Evolutionary conservation across 1,140 invertebrate genomes (phyloP), one percentile per base, ranked within the genome.

Genomic region (Argopecten irradians): DNA sequence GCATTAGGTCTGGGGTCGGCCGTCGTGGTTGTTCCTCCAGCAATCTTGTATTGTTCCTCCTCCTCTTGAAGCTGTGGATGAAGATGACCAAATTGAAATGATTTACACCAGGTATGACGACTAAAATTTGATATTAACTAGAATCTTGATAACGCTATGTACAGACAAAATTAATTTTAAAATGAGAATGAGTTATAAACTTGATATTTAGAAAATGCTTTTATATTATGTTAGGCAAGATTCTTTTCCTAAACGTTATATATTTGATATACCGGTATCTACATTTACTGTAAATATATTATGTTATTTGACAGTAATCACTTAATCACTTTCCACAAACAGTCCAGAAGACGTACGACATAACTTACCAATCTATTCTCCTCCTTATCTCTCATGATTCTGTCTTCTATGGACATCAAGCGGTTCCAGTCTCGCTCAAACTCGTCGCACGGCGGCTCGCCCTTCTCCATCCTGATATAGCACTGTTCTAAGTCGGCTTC

Each of bases 1-100:
- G 95, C 95, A 89, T 95, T 96, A 19, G 95, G 95, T 85, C 95
- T 91, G 41, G 95, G 95, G 85, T 95, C 95, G 14, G 95, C 95
- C 34, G 95, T 95, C 11, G 95, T 96, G 43, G 93, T 93, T 3
- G 92, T 89, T 8, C 95, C 95, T 36, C 94, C 95, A 33, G 94
- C 90, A 46, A 95, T 91, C 88, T 92, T 93, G 92, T 95, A 95
- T 83, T 95, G 94, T 82, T 94, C 93, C 39, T 95, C 95, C 46
- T 95, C 94, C 82, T 94, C 93, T 55, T 94, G 93, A n/a, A 90
- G 86, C 94, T 95, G 91, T 35, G 88, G 88, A 32, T 89, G 5
- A 84, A 55, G 39, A 39, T 39, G 36, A 39, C 5, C 36, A 34
- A 86, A 36, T 39, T 5, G 5, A 39, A 39, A 39, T 39, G 36